Evolutionary conservation across 2,888 invertebrate species (phyloP), one percentile per base, ranked within the genome.

Genomic region (Mantis religiosa): DNA sequence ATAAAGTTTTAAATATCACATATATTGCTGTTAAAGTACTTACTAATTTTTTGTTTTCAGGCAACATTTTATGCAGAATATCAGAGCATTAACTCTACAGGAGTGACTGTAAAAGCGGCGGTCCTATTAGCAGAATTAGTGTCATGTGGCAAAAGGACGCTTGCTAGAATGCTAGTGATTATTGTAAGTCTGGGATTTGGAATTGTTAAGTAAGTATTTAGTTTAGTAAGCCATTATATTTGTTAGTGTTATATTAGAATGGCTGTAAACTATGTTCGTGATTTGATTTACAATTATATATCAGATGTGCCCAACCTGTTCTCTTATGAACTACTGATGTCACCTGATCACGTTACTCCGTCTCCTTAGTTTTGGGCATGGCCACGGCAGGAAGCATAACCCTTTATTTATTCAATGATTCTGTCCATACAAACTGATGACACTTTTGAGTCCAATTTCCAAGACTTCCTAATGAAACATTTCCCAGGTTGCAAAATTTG

Each of bases 141-240:
- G 7, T 99, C 98, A 0, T 98, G 98, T 92, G 96, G 97, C 14
- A 99, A 99, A 94, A 94, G 98, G 88, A 97, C 98, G 0, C 94
- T 99, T 91, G 98, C 99, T 0, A 94, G 98, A 91, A 98, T 99
- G 97, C 94, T 99, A 89, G 98, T 99, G 91, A 97, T 99, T 89
- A 98, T 99, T 89, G 98, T 98, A 90, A 98, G 98, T 90, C 95
- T 99, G 86, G 99, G 99, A 86, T 99, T 98, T 94, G 99, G 99
- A 86, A 98, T 99, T 91, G 98, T 98, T 91, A 98, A 98, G 97
- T 97, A 92, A 94, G 96, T 94, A 34, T 81, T 27, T 28, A 71
- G 20, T 25, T 71, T 0, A 71, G 25, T 3, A 41, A 41, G 12
- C 41, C 41, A 71, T 20, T 71, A 6, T 71, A 71, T 71, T 71